Evolutionary conservation across 2,113 vertebrate species (phyloP).

Genomic region (Pristiophorus japonicus): DNA sequence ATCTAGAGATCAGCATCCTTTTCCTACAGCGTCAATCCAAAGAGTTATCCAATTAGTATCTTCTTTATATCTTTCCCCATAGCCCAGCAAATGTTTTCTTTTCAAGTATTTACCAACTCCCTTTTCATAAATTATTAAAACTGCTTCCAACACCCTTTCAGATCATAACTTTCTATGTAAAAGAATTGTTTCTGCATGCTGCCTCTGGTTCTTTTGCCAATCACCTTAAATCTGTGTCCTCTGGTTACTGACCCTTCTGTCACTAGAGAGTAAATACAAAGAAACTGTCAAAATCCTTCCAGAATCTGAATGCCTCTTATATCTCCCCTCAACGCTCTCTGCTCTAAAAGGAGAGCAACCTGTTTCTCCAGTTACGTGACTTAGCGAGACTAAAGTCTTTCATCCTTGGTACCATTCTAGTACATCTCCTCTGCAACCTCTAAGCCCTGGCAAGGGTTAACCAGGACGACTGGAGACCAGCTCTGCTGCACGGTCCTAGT

Average conservation of each 20-base stretch:
- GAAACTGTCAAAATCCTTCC: background rate
- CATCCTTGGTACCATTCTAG: background rate
- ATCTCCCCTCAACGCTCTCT: background rate
- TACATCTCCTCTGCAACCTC: background rate
- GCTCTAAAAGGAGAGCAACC: too few species aligned
- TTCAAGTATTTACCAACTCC: background rate
- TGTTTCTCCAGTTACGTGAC: background rate
- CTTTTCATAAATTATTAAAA: background rate
- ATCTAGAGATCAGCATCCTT: background rate
- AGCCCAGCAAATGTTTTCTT: background rate
- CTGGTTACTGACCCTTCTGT: background rate
- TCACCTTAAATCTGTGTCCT: background rate
- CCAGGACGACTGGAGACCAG: too few species aligned
- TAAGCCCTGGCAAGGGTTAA: too few species aligned
- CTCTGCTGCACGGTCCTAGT: too few species aligned
- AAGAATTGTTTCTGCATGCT: background rate
- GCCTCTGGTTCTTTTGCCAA: background rate
- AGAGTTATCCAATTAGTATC: background rate
- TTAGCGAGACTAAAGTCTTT: too few species aligned
- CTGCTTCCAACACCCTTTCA: background rate
- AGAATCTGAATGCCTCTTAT: background rate
- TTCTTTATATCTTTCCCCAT: background rate
- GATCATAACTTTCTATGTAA: background rate
- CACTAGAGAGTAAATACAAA: too few species aligned
- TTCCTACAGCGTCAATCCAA: background rate